Evolutionary conservation across 2,888 invertebrate genomes (phyloP).

Genomic region (Blera fallax): DNA sequence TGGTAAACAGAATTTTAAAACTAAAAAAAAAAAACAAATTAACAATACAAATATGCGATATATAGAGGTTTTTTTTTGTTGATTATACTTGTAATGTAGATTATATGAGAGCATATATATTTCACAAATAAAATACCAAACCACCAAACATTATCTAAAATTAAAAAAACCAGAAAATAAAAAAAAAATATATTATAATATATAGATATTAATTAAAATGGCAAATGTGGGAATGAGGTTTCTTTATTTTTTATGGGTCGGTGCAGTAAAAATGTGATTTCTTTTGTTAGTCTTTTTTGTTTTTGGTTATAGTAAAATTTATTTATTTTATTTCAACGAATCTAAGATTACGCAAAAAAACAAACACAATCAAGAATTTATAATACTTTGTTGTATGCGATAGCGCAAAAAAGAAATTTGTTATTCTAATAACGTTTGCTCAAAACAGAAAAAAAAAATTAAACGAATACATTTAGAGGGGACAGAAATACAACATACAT

Average conservation of each 20-base stretch:
- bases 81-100: constrained; percentile 61
- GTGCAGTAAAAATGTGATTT: constrained; percentile 48
- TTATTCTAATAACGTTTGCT: constrained; percentile 37
- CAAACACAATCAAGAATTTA: constrained; percentile 46
- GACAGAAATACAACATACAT: constrained; percentile 35
- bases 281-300: constrained; percentile 11
- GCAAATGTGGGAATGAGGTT: constrained; percentile 52
- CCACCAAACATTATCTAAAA: constrained; percentile 72
- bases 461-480: constrained; percentile 31
- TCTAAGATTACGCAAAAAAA: constrained; percentile 44
- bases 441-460: neutral
- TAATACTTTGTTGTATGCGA: constrained; percentile 9
- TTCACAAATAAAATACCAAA: constrained; percentile 72
- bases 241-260: neutral
- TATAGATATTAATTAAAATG: constrained; percentile 54
- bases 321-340: constrained; percentile 3
- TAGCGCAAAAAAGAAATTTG: constrained; percentile 33
- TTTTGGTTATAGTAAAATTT: neutral
- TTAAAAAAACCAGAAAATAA: constrained; percentile 61
- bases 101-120: constrained; percentile 64
- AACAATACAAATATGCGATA: constrained; percentile 59
- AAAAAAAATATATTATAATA: constrained; percentile 64
- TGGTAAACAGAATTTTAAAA: constrained; percentile 38
- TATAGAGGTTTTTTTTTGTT: constrained; percentile 17
- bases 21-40: constrained; percentile 28